Evolutionary conservation across 2,888 invertebrate genomes (phyloP).

Genomic region (Metalampra italica): DNA sequence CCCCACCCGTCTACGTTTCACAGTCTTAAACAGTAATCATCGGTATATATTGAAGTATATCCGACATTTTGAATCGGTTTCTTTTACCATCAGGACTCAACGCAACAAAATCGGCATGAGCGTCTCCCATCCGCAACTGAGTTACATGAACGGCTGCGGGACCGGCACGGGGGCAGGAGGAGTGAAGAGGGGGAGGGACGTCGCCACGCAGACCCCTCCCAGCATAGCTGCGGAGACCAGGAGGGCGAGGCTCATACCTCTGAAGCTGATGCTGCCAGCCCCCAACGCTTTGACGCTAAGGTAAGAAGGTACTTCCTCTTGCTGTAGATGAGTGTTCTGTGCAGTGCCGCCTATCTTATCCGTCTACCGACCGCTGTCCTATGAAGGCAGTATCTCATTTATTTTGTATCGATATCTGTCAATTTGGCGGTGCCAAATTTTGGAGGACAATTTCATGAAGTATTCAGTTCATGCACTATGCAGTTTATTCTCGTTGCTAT

Average conservation of each 20-base stretch:
- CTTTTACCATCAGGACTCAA: constrained; percentile 40
- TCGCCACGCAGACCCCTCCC: constrained; percentile 85
- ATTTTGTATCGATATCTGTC: no score
- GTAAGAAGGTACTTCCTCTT: constrained; percentile 29
- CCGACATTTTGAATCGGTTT: no score
- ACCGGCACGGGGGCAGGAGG: constrained; percentile 33
- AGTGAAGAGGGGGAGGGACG: constrained; percentile 74
- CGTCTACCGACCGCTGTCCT: no score
- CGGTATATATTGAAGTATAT: no score
- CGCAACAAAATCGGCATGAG: constrained; percentile 75
- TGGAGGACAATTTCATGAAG: no score
- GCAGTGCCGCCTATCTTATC: no score
- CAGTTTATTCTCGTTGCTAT: no score
- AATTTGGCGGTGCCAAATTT: no score
- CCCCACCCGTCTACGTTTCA: no score
- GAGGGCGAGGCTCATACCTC: constrained; percentile 50
- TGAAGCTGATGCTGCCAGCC: constrained; percentile 56
- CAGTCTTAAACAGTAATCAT: no score
- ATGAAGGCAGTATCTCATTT: no score
- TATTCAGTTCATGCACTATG: no score
- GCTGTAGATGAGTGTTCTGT: constrained; percentile 7
- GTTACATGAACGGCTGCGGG: constrained; percentile 79
- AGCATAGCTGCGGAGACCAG: constrained; percentile 84
- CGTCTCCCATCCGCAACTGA: constrained; percentile 77
- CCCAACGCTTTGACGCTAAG: constrained; percentile 64